Base-by-base conservation (phyloP, 1,140 invertebrate species). In the Psilanteris sp. region DNA sequence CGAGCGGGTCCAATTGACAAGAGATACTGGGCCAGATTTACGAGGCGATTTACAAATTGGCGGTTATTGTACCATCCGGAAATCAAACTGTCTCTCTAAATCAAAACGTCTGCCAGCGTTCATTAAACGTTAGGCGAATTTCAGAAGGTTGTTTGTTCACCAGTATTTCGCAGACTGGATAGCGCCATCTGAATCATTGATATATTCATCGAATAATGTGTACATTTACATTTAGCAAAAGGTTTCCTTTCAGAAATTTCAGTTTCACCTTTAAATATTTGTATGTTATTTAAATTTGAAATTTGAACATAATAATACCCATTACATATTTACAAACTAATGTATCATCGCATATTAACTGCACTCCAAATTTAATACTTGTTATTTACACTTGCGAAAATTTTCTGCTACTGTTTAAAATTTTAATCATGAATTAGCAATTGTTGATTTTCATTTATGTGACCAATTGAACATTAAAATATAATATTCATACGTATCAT, bases 41-140 rank as follows among this genome's bases (percentile, higher is more conserved):
- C 82, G 85, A 87, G 79, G 82, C 81, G 85, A 88, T 88, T 88
- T 86, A 86, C 86, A 87, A 88, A 88, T 88, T 88, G 85, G 86
- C 82, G 87, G 86, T 87, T 88, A 87, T 88, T 87, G 86, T 85
- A 79, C 78, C 77, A 80, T 72, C 78, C 80, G 81, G 83, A 86
- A 87, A 86, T 85, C 84, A 87, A 87, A 88, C 86, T 85, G 83
- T 85, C 82, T 55, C 83, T 79, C 73, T 87, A 88, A 88, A 87
- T 88, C 86, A 87, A 86, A 87, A 83, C 78, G 81, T 85, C 82
- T 85, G 81, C 78, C 83, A 79, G 71, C 85, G 81, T 87, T 88
- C 84, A 83, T 87, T 86, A 85, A 85, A 85, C 80, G 81, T 85
- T 81, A 83, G 74, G 59, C 79, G 75, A 78, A 79, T 83, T 82